A percentile compares a stretch with the other conserved stretches of the same genome.
Conservation (phyloP, 2,113 vertebrate genomes). For the Nerophis ophidion region DNA sequence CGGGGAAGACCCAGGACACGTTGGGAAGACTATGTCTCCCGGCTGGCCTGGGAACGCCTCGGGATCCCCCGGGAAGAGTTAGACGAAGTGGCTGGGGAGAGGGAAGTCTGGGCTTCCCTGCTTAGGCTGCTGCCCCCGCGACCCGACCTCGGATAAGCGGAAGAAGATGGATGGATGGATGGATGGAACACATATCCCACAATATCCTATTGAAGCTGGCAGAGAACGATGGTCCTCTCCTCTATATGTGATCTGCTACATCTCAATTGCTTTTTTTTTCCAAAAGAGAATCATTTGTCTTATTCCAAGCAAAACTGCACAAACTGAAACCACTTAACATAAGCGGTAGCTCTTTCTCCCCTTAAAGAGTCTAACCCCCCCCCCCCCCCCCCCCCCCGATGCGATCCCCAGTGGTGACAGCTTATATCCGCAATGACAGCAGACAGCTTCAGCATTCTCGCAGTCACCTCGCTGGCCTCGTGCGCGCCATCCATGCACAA, state of each 20-base stretch:
- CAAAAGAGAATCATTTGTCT: conserved; percentile 35
- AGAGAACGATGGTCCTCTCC: conserved; percentile 38
- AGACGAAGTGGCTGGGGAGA: too few relatives aligned
- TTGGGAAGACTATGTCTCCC: too few relatives aligned
- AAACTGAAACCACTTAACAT: conserved; percentile 35
- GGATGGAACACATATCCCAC: too few relatives aligned
- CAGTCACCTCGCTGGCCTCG: conserved; percentile 33
- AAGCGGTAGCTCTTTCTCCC: conserved; percentile 7
- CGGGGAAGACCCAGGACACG: too few relatives aligned
- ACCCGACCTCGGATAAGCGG: too few relatives aligned
- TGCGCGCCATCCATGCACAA: conserved; percentile 5
- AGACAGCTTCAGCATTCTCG: conserved; percentile 17
- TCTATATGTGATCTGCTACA: conserved; percentile 30
- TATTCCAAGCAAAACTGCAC: conserved; percentile 38
- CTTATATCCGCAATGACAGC: conserved; percentile 52
- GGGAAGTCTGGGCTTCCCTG: too few relatives aligned
- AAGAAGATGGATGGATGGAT: too few relatives aligned
- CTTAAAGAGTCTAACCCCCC: conserved; percentile 20
- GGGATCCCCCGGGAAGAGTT: too few relatives aligned
- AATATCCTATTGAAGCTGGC: conserved; percentile 12
- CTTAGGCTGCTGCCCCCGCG: too few relatives aligned
- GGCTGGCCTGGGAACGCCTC: too few relatives aligned
- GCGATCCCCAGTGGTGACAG: conserved; percentile 55
- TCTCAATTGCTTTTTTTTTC: conserved; percentile 34
- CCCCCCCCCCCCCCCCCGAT: too few relatives aligned